Evolutionary conservation across 2,113 vertebrate genomes (phyloP).

Genomic region (Sula dactylatra): DNA sequence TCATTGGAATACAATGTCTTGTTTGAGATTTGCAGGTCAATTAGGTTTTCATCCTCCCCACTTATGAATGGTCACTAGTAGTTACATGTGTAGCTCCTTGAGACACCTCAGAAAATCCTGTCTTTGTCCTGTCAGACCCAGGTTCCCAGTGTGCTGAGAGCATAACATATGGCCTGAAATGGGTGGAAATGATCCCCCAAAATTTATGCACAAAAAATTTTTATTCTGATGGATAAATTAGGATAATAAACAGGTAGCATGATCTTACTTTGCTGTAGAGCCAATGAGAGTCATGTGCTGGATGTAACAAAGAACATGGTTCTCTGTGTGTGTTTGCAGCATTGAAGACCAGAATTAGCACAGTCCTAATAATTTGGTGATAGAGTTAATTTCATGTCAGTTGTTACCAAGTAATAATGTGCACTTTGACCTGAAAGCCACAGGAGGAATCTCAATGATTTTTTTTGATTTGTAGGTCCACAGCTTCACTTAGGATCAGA

Average conservation of each 20-base stretch:
- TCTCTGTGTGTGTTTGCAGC: not conserved
- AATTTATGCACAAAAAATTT: not conserved
- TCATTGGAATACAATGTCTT: not conserved
- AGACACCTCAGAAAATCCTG: not conserved
- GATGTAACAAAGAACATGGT: not conserved
- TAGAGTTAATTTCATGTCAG: not conserved
- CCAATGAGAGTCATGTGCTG: not conserved
- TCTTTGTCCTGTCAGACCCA: not conserved
- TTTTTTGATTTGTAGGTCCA: not conserved
- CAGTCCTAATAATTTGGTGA: not conserved
- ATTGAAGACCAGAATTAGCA: not conserved
- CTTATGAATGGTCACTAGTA: not conserved
- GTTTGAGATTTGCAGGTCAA: not conserved
- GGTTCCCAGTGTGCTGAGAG: not conserved
- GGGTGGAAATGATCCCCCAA: not conserved
- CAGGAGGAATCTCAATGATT: not conserved
- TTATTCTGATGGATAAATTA: not conserved
- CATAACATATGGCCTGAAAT: not conserved
- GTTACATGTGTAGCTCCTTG: not conserved
- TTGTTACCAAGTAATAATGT: not conserved
- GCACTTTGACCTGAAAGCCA: not conserved
- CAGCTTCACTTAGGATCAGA: not conserved
- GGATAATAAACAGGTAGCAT: not conserved
- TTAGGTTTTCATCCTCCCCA: not conserved
- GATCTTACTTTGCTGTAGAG: not conserved